Percentiles rank a stretch among this genome's conserved stretches.
Conservation (phyloP, 2,797 vertebrate species). For the Bradypodion pumilum region DNA sequence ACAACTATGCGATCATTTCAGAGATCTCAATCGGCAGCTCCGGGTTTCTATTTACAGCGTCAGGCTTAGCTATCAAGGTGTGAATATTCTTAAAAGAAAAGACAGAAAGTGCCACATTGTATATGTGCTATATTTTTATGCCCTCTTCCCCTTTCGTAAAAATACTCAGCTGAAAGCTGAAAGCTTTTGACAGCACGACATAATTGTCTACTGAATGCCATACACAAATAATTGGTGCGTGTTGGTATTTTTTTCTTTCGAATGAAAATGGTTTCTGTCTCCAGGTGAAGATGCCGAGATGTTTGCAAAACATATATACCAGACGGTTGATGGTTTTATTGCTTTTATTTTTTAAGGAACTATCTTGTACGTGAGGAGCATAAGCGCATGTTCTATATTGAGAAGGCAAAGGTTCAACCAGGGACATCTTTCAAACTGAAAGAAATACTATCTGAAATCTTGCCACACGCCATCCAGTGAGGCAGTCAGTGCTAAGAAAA, state of each 20-base stretch:
- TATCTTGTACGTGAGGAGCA: neutral
- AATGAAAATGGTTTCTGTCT: neutral
- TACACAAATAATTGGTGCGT: neutral
- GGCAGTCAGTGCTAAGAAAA: neutral
- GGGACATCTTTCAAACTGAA: too few species aligned
- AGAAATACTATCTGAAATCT: neutral
- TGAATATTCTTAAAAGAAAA: slow-evolving; percentile 33
- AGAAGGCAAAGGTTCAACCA: neutral
- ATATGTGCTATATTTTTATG: neutral
- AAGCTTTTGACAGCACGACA: neutral
- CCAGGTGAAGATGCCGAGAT: neutral
- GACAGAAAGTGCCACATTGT: neutral
- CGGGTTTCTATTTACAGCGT: slow-evolving; percentile 25
- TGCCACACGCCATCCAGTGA: too few species aligned
- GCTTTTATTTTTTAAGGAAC: neutral
- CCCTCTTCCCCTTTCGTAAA: neutral
- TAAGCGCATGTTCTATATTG: neutral
- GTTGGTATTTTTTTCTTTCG: neutral
- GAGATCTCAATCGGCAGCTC: slow-evolving; percentile 13
- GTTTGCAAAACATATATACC: neutral
- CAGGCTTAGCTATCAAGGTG: slow-evolving; percentile 15
- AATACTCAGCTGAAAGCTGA: neutral
- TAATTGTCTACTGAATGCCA: neutral
- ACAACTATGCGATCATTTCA: slow-evolving; percentile 18
- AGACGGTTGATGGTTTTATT: neutral